Conservation (phyloP, 2,797 vertebrate genomes). For the Darevskia nairensis region DNA sequence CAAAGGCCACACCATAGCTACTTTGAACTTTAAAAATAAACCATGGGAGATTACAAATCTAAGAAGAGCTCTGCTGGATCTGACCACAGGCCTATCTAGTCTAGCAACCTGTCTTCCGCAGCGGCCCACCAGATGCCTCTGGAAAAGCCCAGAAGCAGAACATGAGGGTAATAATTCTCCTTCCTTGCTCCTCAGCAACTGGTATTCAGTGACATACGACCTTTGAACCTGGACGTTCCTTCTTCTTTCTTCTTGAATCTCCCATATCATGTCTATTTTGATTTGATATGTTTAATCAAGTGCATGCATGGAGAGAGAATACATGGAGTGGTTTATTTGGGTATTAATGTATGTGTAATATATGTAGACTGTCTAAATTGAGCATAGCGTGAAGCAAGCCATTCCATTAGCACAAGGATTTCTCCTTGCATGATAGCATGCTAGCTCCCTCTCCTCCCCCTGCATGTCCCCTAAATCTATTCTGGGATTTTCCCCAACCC, state of each 20-base stretch:
- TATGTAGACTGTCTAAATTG: too few relatives aligned
- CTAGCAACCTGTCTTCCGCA: background rate
- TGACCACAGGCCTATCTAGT: background rate
- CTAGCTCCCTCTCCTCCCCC: too few relatives aligned
- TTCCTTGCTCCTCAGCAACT: too few relatives aligned
- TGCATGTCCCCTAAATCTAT: too few relatives aligned
- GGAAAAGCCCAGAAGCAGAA: background rate
- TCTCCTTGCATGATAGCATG: too few relatives aligned
- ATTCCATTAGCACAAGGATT: too few relatives aligned
- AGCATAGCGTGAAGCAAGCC: too few relatives aligned
- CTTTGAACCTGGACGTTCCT: background rate
- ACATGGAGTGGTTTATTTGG: too few relatives aligned
- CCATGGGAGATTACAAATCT: background rate
- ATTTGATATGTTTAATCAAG: too few relatives aligned
- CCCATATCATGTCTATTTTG: background rate
- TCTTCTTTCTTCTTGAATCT: background rate
- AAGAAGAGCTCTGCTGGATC: background rate
- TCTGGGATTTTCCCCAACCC: background rate
- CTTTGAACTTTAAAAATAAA: background rate
- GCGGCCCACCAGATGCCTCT: background rate
- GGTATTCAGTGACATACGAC: background rate
- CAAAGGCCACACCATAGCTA: background rate
- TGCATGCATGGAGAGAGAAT: too few relatives aligned
- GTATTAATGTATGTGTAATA: too few relatives aligned
- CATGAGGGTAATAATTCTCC: background rate